A percentile compares a stretch with the other conserved stretches of the same genome.
phyloP scores from a whole-genome alignment of 2,888 invertebrate genomes.

The Drosophila kokeensis region DNA sequence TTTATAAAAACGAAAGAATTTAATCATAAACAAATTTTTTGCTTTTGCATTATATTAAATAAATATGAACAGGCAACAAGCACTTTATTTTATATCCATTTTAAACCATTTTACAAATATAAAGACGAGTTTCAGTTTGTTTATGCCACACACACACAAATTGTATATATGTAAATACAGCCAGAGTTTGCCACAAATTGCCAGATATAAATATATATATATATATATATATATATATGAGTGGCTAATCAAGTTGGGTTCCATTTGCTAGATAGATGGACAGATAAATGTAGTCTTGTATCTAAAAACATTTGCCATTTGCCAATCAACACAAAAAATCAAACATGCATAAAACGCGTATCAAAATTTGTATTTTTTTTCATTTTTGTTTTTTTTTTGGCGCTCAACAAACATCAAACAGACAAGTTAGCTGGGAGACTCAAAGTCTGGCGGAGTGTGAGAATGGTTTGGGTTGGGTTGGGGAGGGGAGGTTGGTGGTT shows the following conservation, averaged over 20 bases:
- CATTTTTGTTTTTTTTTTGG: neutral
- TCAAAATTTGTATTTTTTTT: slow-evolving; percentile 5
- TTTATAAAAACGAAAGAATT: neutral
- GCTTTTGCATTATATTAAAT: neutral
- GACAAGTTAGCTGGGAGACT: slow-evolving; percentile 32
- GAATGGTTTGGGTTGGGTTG: too few relatives aligned
- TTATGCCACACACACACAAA: neutral
- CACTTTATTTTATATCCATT: neutral
- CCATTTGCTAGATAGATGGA: slow-evolving; percentile 23
- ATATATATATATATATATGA: neutral
- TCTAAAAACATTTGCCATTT: slow-evolving; percentile 32
- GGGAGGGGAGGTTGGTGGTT: neutral
- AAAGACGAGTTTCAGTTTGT: neutral
- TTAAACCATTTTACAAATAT: neutral
- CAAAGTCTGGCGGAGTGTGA: slow-evolving; percentile 4
- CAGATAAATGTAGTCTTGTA: slow-evolving; percentile 23
- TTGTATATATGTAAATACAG: neutral
- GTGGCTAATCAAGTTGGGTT: slow-evolving; percentile 53
- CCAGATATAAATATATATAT: neutral
- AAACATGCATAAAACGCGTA: slow-evolving; percentile 62
- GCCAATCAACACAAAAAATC: slow-evolving; percentile 65
- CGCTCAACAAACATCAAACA: slow-evolving; percentile 45
- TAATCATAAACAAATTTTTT: neutral
- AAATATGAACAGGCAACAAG: neutral
- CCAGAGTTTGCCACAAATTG: slow-evolving; percentile 1